Conservation (phyloP, 2,888 invertebrate species). For the Lepas anatifera region DNA sequence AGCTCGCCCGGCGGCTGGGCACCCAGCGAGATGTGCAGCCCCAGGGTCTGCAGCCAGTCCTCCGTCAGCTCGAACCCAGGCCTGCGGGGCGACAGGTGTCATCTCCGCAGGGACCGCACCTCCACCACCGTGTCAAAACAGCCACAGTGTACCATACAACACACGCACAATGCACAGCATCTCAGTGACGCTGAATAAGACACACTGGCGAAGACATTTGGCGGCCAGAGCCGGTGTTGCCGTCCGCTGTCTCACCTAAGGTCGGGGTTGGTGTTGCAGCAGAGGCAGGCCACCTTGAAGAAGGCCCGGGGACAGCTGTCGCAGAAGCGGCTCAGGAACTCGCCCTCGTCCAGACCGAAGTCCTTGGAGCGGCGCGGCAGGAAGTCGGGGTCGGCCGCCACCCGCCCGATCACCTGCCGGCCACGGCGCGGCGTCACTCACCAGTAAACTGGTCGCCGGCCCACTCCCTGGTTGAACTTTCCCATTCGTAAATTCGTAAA, state of each 20-base stretch:
- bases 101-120: too few relatives aligned
- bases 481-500: too few relatives aligned
- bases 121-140: too few relatives aligned
- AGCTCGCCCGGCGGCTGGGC: not conserved
- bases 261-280: slow-evolving; percentile 83
- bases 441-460: too few relatives aligned
- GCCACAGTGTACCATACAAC: too few relatives aligned
- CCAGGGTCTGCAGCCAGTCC: not conserved
- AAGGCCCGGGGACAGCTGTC: slow-evolving; percentile 70
- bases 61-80: slow-evolving; percentile 21
- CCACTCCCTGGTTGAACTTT: too few relatives aligned
- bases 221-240: too few relatives aligned
- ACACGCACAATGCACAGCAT: too few relatives aligned
- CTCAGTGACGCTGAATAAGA: too few relatives aligned
- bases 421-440: too few relatives aligned
- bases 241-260: slow-evolving; percentile 52
- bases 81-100: slow-evolving; percentile 43
- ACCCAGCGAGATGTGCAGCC: not conserved
- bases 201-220: too few relatives aligned
- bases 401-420: slow-evolving; percentile 74
- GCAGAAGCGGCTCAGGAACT: slow-evolving; percentile 79
- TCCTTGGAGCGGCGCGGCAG: slow-evolving; percentile 71
- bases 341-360: slow-evolving; percentile 77
- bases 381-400: slow-evolving; percentile 89
- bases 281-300: slow-evolving; percentile 75